Evolutionary conservation across 2,797 vertebrate genomes (phyloP).

Genomic region (Dicrostonyx torquatus): DNA sequence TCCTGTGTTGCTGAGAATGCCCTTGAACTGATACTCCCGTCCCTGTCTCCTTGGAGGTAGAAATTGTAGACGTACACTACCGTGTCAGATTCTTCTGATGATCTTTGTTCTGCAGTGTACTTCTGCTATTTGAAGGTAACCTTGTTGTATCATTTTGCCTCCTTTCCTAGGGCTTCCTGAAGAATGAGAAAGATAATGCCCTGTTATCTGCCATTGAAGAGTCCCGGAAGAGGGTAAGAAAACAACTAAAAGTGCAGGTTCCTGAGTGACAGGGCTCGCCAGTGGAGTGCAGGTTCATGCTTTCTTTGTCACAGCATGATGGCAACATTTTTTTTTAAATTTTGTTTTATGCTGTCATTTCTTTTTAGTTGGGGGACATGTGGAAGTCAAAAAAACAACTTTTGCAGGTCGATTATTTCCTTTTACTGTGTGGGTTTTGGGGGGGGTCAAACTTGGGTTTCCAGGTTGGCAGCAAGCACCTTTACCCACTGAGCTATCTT

Average conservation of each 20-base stretch:
- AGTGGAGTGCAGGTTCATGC: not conserved
- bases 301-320: conserved; percentile 9
- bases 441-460: not conserved
- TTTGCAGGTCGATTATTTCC: not conserved
- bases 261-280: not conserved
- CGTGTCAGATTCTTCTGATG: not conserved
- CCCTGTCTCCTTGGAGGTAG: not conserved
- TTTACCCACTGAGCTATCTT: not conserved
- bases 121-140: conserved; percentile 46
- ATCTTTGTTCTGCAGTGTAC: not conserved
- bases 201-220: conserved; percentile 98
- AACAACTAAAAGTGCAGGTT: conserved; percentile 24
- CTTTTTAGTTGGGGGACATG: not conserved
- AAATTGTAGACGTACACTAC: not conserved
- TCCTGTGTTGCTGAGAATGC: not conserved
- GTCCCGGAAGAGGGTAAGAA: conserved; percentile 95
- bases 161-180: conserved; percentile 94
- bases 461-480: not conserved
- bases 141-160: not conserved
- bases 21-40: not conserved
- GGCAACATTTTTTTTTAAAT: not conserved
- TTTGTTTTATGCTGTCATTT: not conserved
- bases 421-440: not conserved
- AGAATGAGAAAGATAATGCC: conserved; percentile 99
- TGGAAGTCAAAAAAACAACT: not conserved